Evolutionary conservation across 53 echinoderm and acorn worm genomes (phyloP).

Genomic region (Stichopus horrens): DNA sequence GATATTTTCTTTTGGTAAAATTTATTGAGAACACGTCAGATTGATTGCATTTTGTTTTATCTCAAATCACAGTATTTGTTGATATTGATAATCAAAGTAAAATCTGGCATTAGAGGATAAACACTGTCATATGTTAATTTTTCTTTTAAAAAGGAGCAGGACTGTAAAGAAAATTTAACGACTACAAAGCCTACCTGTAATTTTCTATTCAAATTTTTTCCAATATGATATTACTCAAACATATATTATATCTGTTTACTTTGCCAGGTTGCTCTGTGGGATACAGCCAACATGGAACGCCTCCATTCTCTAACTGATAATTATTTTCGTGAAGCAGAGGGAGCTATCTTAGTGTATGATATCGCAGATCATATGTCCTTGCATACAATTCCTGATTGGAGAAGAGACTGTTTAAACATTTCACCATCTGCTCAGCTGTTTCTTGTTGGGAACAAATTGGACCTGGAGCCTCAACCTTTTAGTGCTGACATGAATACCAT

Average conservation of each 20-base stretch:
- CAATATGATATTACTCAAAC: no score
- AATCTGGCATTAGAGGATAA: neutral
- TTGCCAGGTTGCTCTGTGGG: conserved; percentile 83
- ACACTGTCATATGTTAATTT: neutral
- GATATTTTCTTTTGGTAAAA: no score
- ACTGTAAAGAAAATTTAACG: no score
- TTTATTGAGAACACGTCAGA: no score
- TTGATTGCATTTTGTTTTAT: no score
- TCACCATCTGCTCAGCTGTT: conserved; percentile 61
- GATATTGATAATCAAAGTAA: no score
- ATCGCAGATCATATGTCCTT: conserved; percentile 71
- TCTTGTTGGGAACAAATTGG: conserved; percentile 85
- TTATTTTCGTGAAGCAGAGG: conserved; percentile 83
- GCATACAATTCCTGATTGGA: conserved; percentile 68
- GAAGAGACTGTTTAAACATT: conserved; percentile 60
- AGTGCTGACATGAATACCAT: conserved; percentile 67
- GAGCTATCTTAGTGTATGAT: conserved; percentile 85
- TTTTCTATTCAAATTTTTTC: no score
- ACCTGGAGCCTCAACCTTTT: conserved; percentile 62
- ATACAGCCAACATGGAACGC: conserved; percentile 95
- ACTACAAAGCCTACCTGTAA: no score
- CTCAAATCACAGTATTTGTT: no score
- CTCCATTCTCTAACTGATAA: conserved; percentile 84
- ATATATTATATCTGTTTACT: no score
- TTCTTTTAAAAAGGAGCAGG: no score